A percentile compares a stretch with the other conserved stretches of the same genome.
Conservation (phyloP, 2,113 vertebrate species). For the Engystomops pustulosus region DNA sequence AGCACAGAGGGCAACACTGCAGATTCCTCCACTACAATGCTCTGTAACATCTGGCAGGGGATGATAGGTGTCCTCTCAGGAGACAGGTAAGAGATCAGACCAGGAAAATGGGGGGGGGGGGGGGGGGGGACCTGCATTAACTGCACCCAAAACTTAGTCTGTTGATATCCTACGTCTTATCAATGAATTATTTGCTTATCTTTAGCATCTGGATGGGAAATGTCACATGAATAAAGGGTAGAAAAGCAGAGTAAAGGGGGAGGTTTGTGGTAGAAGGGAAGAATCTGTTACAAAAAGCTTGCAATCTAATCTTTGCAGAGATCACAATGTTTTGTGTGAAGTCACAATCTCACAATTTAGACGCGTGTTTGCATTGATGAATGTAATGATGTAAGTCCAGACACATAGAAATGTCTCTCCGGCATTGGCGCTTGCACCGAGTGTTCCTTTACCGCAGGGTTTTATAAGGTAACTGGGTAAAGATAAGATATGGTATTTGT, state of each 20-base stretch:
- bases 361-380: no score
- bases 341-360: no score
- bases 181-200: background rate
- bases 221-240: background rate
- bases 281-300: background rate
- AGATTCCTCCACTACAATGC: slow-evolving; percentile 1
- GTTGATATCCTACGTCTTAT: background rate
- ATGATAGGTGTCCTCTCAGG: background rate
- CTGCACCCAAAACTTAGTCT: background rate
- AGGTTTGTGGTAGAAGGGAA: background rate
- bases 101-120: no score
- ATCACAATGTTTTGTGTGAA: background rate
- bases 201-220: background rate
- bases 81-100: slow-evolving; percentile 42
- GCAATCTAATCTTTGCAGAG: background rate
- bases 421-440: no score
- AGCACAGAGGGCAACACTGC: slow-evolving; percentile 22
- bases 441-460: no score
- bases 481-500: background rate
- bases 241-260: background rate
- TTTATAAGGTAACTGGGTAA: background rate
- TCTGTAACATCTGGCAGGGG: background rate
- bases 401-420: background rate
- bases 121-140: background rate
- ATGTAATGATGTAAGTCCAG: background rate